phyloP scores from a whole-genome alignment of 1,140 invertebrate species.

The Polypedilum pembai region DNA sequence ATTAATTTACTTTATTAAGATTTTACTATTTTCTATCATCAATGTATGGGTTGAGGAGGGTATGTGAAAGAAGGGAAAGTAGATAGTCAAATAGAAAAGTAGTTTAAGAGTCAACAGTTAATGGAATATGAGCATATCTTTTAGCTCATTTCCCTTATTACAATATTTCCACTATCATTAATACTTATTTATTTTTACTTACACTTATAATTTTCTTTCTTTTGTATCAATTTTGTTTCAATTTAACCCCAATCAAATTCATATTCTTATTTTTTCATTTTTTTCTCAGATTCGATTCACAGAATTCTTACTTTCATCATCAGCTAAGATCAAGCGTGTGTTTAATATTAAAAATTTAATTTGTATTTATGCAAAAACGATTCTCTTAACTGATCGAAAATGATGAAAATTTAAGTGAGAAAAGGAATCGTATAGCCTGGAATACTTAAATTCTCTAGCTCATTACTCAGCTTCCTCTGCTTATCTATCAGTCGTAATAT shows the following conservation, averaged over 20 bases:
- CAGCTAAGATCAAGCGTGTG: no score
- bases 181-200: slow-evolving; percentile 3
- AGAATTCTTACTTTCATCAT: no score
- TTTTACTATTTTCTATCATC: neutral
- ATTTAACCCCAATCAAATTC: neutral
- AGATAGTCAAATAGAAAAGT: no score
- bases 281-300: no score
- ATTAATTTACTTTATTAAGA: neutral
- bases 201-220: neutral
- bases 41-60: neutral
- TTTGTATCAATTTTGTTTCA: neutral
- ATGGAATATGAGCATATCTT: neutral
- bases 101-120: slow-evolving; percentile 2
- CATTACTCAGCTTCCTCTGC: slow-evolving; percentile 51
- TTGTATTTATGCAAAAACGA: no score
- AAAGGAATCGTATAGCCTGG: neutral
- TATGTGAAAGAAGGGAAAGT: neutral
- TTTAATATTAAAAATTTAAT: no score
- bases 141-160: neutral
- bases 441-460: slow-evolving; percentile 37
- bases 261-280: no score
- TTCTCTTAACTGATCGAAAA: no score
- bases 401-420: neutral
- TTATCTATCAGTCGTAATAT: slow-evolving; percentile 57
- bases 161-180: slow-evolving; percentile 12